phyloP scores from a whole-genome alignment of 1,140 invertebrate genomes.

The Ceratosolen solmsi region DNA sequence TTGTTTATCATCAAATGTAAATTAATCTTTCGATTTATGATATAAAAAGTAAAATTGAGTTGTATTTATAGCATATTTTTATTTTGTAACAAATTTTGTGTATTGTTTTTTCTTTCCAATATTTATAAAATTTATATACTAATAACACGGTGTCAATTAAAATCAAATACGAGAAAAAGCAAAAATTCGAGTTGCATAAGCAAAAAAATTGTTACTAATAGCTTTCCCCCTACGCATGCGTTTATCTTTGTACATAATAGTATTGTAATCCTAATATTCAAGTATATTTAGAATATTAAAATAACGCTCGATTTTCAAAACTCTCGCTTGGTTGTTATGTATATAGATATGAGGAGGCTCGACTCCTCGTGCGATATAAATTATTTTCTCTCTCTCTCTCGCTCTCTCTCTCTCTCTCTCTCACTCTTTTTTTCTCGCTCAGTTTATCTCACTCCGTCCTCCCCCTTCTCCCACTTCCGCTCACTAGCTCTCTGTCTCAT shows the following conservation, averaged over 20 bases:
- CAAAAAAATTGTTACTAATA: constrained; percentile 1
- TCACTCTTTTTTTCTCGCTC: background rate
- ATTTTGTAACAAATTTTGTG: no score
- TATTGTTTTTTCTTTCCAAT: no score
- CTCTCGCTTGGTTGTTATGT: background rate
- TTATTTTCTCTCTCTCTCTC: background rate
- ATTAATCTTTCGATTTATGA: background rate
- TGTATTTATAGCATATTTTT: no score
- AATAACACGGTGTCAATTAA: no score
- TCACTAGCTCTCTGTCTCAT: no score
- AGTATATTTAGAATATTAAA: no score
- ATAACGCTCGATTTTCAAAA: no score
- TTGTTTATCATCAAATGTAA: background rate
- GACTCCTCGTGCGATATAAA: constrained; percentile 23
- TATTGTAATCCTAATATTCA: background rate
- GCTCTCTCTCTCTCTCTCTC: background rate
- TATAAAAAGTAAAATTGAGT: background rate
- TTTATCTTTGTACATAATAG: background rate
- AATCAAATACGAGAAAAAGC: background rate
- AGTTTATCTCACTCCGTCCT: background rate
- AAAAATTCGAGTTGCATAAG: no score
- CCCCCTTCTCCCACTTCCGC: no score
- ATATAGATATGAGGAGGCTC: constrained; percentile 14
- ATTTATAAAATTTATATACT: no score
- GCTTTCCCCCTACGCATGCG: constrained; percentile 19